Percentiles rank a stretch among this genome's conserved stretches.
phyloP scores from a whole-genome alignment of 2,888 invertebrate species.

The Morpho achilles region DNA sequence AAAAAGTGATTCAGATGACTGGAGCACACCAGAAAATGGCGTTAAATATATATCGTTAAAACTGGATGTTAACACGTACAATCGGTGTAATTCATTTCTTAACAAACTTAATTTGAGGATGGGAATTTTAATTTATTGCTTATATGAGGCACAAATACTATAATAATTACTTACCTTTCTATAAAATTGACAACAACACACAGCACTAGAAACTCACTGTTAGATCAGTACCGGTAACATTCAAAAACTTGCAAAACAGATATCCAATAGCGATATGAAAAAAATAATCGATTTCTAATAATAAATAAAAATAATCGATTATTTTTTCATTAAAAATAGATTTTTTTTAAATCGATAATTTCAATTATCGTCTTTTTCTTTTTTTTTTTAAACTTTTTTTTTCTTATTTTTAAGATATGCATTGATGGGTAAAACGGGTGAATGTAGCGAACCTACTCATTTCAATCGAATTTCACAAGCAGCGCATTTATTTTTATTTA shows the following conservation, averaged over 20 bases:
- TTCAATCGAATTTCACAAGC: no score
- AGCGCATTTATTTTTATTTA: no score
- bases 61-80: constrained; percentile 13
- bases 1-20: constrained; percentile 56
- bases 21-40: constrained; percentile 71
- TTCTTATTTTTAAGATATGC: no score
- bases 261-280: no score
- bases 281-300: no score
- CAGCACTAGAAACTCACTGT: constrained; percentile 66
- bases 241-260: constrained; percentile 9
- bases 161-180: constrained; percentile 65
- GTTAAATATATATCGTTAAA: constrained; percentile 56
- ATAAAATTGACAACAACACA: constrained; percentile 66
- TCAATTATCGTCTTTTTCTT: no score
- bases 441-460: no score
- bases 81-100: neutral
- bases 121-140: neutral
- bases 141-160: constrained; percentile 25
- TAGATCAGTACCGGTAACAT: constrained; percentile 41
- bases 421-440: no score
- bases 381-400: no score
- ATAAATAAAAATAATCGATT: no score
- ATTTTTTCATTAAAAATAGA: no score
- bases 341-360: no score
- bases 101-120: neutral